phyloP scores from a whole-genome alignment of 2,797 vertebrate genomes.

The Sarcoramphus papa region DNA sequence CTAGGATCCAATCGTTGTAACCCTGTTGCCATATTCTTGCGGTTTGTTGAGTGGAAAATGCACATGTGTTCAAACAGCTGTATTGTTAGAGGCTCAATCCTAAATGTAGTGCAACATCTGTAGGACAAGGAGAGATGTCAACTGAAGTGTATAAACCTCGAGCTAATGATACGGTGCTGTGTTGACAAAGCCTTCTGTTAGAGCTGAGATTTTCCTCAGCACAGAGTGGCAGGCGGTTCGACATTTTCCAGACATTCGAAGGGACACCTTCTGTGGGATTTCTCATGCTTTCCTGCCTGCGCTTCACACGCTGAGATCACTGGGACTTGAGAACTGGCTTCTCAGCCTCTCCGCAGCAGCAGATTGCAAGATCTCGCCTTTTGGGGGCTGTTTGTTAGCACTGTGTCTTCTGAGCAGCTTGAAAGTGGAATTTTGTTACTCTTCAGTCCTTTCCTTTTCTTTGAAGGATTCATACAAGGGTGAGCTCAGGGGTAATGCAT shows the following conservation, averaged over 20 bases:
- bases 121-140: conserved; percentile 40
- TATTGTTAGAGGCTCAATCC: conserved; percentile 16
- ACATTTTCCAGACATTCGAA: neutral
- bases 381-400: neutral
- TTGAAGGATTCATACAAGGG: neutral
- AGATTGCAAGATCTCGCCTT: neutral
- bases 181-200: conserved; percentile 2
- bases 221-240: neutral
- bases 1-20: conserved; percentile 39
- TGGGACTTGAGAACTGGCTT: neutral
- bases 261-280: neutral
- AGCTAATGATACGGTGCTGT: neutral
- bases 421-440: neutral
- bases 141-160: conserved; percentile 12
- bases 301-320: neutral
- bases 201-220: neutral
- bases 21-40: conserved; percentile 25
- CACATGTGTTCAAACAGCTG: conserved; percentile 53
- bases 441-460: neutral
- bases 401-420: neutral
- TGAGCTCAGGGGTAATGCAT: fast-evolving
- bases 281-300: neutral
- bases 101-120: neutral
- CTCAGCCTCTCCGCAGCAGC: neutral
- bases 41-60: conserved; percentile 54